phyloP scores from a whole-genome alignment of 2,888 invertebrate genomes.

The Aphodius sticticus region DNA sequence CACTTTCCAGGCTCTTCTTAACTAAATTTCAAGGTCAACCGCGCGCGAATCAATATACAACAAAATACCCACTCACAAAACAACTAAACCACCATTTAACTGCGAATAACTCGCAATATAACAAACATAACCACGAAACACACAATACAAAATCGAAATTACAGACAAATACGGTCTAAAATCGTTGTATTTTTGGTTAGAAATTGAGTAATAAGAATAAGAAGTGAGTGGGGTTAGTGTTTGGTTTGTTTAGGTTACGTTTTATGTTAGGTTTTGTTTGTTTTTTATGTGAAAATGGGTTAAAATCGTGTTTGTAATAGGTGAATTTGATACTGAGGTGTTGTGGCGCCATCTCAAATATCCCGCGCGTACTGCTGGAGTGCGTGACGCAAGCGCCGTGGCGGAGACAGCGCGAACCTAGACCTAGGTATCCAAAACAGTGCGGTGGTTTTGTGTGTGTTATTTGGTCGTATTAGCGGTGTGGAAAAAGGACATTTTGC shows the following conservation, averaged over 20 bases:
- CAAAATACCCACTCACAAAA: slow-evolving; percentile 36
- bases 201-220: not conserved
- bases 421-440: slow-evolving; percentile 58
- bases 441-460: slow-evolving; percentile 44
- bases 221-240: not conserved
- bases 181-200: not conserved
- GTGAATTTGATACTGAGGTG: not conserved
- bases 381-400: slow-evolving; percentile 47
- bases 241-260: slow-evolving; percentile 6
- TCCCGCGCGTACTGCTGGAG: slow-evolving; percentile 24
- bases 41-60: slow-evolving; percentile 38
- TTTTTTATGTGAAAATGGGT: not conserved
- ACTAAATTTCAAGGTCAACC: slow-evolving; percentile 53
- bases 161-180: not conserved
- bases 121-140: too few species aligned
- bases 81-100: slow-evolving; percentile 18
- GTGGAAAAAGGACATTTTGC: slow-evolving; percentile 42
- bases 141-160: too few species aligned
- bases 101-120: slow-evolving; percentile 8
- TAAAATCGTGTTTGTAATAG: not conserved
- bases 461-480: slow-evolving; percentile 24
- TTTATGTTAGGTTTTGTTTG: not conserved
- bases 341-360: not conserved
- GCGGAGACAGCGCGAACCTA: slow-evolving; percentile 47
- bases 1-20: slow-evolving; percentile 48